A percentile compares a stretch with the other conserved stretches of the same genome.
Evolutionary conservation across 2,113 vertebrate genomes (phyloP).

Genomic region (Orientallactaga bullata): DNA sequence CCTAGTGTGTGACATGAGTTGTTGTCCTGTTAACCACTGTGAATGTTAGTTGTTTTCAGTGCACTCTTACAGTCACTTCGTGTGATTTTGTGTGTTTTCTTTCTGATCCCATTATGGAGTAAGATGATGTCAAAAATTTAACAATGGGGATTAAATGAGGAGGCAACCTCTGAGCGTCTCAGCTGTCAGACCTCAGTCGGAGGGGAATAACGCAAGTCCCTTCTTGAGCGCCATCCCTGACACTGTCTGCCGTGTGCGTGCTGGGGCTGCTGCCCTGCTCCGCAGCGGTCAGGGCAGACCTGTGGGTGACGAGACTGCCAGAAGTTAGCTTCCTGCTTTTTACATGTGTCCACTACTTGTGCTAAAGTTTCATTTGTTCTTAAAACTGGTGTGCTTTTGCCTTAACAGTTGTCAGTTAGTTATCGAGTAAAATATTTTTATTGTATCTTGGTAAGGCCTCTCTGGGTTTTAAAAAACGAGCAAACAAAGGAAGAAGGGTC

Average conservation of each 20-base stretch:
- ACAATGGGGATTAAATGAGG: constrained; percentile 35
- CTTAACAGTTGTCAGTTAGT: constrained; percentile 50
- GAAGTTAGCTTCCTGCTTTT: constrained; percentile 68
- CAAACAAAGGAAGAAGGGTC: constrained; percentile 58
- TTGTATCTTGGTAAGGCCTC: constrained; percentile 59
- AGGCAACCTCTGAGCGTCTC: constrained; percentile 30
- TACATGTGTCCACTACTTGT: constrained; percentile 64
- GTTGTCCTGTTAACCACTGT: constrained; percentile 83
- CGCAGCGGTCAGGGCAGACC: constrained; percentile 28
- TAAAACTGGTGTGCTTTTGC: constrained; percentile 57
- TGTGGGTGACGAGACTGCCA: background rate
- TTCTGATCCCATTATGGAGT: constrained; percentile 73
- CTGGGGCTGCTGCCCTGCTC: background rate
- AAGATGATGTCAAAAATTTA: constrained; percentile 49
- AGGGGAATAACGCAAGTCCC: constrained; percentile 7
- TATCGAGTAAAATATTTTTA: constrained; percentile 14
- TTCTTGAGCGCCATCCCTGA: background rate
- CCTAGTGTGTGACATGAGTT: constrained; percentile 78
- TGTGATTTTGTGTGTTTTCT: constrained; percentile 78
- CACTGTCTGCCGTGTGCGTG: background rate
- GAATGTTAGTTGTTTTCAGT: constrained; percentile 84
- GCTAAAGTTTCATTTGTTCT: constrained; percentile 56
- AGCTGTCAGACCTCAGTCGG: constrained; percentile 19
- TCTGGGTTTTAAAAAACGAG: constrained; percentile 62
- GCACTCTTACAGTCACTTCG: constrained; percentile 81